Evolutionary conservation across 2,113 vertebrate species (phyloP).

Genomic region (Petrocephalus microphthalmus): DNA sequence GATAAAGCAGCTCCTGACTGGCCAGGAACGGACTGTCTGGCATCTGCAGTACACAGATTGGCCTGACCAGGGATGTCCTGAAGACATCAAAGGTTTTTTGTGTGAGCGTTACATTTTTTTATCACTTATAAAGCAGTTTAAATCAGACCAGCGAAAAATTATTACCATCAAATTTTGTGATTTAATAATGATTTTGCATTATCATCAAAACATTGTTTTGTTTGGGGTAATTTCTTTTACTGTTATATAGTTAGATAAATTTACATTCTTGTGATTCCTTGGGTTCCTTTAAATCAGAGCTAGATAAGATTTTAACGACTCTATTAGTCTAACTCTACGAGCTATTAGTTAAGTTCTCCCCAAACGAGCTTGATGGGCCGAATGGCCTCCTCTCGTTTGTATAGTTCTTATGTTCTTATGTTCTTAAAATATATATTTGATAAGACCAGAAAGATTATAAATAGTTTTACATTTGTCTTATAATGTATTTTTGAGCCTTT

Average conservation of each 20-base stretch:
- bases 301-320: no score
- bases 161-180: background rate
- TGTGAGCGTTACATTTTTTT: constrained; percentile 62
- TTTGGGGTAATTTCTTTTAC: background rate
- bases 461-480: background rate
- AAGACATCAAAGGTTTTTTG: constrained; percentile 91
- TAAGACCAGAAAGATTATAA: background rate
- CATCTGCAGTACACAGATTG: constrained; percentile 97
- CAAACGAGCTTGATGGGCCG: no score
- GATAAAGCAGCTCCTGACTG: constrained; percentile 89
- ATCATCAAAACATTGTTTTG: background rate
- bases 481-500: background rate
- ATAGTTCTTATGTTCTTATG: no score
- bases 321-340: no score
- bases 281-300: no score
- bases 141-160: background rate
- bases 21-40: constrained; percentile 94
- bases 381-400: no score
- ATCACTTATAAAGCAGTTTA: background rate
- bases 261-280: background rate
- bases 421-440: background rate
- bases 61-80: constrained; percentile 92
- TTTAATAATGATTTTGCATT: background rate
- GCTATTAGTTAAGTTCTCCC: no score
- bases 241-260: background rate